These are phyloP conservation scores for Scaptomyza graminum DNA, from an alignment of 1,140 invertebrate species.

Conservation along the genomic window DNA sequence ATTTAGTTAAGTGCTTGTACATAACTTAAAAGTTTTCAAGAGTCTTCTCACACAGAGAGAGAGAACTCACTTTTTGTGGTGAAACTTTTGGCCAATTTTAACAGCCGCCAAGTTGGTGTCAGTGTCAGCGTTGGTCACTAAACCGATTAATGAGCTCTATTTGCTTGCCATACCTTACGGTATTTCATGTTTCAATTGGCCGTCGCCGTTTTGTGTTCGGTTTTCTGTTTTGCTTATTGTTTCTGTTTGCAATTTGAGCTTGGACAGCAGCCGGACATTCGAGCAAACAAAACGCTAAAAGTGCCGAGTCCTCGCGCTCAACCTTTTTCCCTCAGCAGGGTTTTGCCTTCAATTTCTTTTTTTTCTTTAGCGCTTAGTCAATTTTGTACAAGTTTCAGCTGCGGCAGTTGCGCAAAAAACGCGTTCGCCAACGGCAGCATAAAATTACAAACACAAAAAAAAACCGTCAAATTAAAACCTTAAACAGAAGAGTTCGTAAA, in stretches of 20 bases:
- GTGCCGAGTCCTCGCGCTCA: slow-evolving; percentile 2
- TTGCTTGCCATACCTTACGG: slow-evolving; percentile 66
- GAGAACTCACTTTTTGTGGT: not conserved
- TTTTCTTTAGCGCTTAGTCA: slow-evolving; percentile 54
- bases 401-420: slow-evolving; percentile 72
- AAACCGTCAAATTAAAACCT: slow-evolving; percentile 9
- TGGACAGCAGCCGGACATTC: slow-evolving; percentile 66
- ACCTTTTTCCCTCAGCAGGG: not conserved
- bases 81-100: slow-evolving; percentile 32
- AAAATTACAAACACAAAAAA: slow-evolving; percentile 11
- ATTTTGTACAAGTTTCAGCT: slow-evolving; percentile 62
- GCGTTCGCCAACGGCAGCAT: slow-evolving; percentile 68
- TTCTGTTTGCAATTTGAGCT: slow-evolving; percentile 74
- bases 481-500: slow-evolving; percentile 6
- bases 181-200: slow-evolving; percentile 34
- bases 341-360: slow-evolving; percentile 6
- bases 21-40: slow-evolving; percentile 58
- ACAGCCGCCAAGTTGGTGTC: slow-evolving; percentile 39
- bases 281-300: slow-evolving; percentile 31
- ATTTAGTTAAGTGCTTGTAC: slow-evolving; percentile 27
- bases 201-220: slow-evolving; percentile 20
- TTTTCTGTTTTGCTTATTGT: slow-evolving; percentile 63
- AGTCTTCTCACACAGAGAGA: not conserved
- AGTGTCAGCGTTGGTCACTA: slow-evolving; percentile 56
- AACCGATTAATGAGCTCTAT: slow-evolving; percentile 80